Evolutionary conservation across 2,113 vertebrate species (phyloP), one percentile per base, ranked within the genome.

Genomic region (Elephas maximus): DNA sequence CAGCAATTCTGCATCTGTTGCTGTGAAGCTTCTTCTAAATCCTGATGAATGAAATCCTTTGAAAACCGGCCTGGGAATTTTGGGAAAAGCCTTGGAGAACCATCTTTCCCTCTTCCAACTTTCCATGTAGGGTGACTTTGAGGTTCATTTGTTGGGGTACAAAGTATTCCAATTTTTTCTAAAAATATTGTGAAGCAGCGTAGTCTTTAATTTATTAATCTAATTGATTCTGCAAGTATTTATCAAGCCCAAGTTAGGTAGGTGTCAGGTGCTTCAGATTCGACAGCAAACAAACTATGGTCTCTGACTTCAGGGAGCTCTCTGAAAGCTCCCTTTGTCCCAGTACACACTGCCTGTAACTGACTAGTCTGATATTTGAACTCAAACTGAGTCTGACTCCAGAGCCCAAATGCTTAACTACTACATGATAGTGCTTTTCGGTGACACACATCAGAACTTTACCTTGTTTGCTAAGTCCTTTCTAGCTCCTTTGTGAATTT

Each of bases 1-100:
- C 26, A 77, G n/a, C 41, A 73, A 69, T 87, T 93, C n/a, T 91
- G 28, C 73, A 88, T 90, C 78, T 90, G 60, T 88, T 53, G n/a
- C 45, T 86, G 15, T 23, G 30, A 90, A 86, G 2, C 51, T 30
- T 82, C 44, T 93, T 96, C 73, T 85, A 87, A 95, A 85, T 93
- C 2, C 15, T 30, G 1, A 5, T 60, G 14, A 92, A 96, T 17
- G 7, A 45, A 84, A 71, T 88, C 60, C 26, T 91, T 85, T 82
- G 30, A 82, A 95, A 91, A 69, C 1, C 69, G 12, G 11, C 1
- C 26, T 24, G 53, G 18, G 21, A 67, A 62, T 88, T 77, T 80
- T 71, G 26, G 65, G 21, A 88, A 96, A 91, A 60, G 20, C 45
- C 30, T 90, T 81, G 33, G 28, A 97, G 37, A 93, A 14, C 1